These are phyloP conservation scores for Umimayanthus kanabou DNA, from an alignment of 92 coral and sea anemone species.

Conservation along the genomic window DNA sequence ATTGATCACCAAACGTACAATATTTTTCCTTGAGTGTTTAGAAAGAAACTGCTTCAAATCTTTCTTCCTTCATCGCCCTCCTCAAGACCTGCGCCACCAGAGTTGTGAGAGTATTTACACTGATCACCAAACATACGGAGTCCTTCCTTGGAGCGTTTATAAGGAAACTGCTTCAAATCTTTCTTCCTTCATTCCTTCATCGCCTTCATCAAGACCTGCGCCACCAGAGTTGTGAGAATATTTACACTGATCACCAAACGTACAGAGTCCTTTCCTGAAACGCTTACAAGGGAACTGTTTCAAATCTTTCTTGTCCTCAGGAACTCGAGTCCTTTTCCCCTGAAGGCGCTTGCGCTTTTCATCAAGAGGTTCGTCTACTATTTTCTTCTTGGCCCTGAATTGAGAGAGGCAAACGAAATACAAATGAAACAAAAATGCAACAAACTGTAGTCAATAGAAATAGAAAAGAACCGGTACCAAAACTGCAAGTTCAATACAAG, in stretches of 20 bases:
- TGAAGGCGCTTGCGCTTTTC: constrained; percentile 86
- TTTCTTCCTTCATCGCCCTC: constrained; percentile 28
- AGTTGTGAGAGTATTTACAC: constrained; percentile 84
- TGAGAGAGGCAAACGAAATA: neutral
- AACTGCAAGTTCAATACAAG: no score
- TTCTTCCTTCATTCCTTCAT: constrained; percentile 46
- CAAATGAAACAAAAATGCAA: no score
- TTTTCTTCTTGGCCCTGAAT: constrained; percentile 81
- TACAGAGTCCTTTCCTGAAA: constrained; percentile 82
- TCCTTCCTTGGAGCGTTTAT: constrained; percentile 83
- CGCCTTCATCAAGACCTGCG: neutral
- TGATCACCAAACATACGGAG: constrained; percentile 71
- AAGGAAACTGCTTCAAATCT: constrained; percentile 66
- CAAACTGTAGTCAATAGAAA: no score
- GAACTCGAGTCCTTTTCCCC: constrained; percentile 66
- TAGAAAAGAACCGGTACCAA: no score
- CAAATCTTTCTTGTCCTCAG: constrained; percentile 46
- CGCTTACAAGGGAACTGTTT: constrained; percentile 84
- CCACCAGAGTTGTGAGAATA: constrained; percentile 65
- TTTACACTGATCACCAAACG: constrained; percentile 79
- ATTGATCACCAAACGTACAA: constrained; percentile 74
- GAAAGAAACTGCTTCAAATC: constrained; percentile 71
- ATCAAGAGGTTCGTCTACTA: constrained; percentile 55
- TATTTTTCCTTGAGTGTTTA: constrained; percentile 74
- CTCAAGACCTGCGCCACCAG: neutral